Base-by-base conservation (phyloP, 2,113 vertebrate species). In the Hippolais icterina region DNA sequence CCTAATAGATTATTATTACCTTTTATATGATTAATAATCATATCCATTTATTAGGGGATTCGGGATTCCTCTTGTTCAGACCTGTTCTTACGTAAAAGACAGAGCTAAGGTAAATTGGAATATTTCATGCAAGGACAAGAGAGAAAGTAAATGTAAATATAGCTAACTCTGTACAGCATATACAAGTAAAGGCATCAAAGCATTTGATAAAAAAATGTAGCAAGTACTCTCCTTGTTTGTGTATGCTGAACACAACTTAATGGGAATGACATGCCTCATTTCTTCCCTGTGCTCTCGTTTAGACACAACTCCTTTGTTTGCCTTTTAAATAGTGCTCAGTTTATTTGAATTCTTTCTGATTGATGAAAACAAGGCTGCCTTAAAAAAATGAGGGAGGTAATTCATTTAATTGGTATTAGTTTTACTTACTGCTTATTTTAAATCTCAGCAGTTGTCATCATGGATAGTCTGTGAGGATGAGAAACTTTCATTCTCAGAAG, bases 201-300 rank as follows among this genome's bases (percentile, higher is more conserved):
- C 2, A 59, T 18, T 17, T 46, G 21, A 76, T 64, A 29, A 50
- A 65, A 69, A 63, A 29, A 12, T 8, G 1, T 21, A 35, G 19
- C 29, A 42, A 76, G 7, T 69, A 69, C 5, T 63, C 16, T 69
- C n/a, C 46, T 57, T 53, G 8, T 50, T 87, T 93, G 49, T 87
- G 11, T 42, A 95, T 68, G 35, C 42, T 80, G 57, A 89, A 35
- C 57, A 69, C 22, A 75, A 23, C 19, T 82, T 78, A 75, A 75
- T 80, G 57, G 61, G 83, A 85, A 87, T 89, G 18, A 64, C 53
- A 91, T 25, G 78, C 49, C 81, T 94, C 61, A 75, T 89, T 95
- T 91, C 84, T 84, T 92, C 31, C 33, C 33, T 66, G 57, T 65
- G 41, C 23, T 90, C 28, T 31, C 56, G 44, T 65, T 94, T 53